Base-by-base conservation (phyloP, 2,797 vertebrate species). In the Rhinatrema bivittatum region DNA sequence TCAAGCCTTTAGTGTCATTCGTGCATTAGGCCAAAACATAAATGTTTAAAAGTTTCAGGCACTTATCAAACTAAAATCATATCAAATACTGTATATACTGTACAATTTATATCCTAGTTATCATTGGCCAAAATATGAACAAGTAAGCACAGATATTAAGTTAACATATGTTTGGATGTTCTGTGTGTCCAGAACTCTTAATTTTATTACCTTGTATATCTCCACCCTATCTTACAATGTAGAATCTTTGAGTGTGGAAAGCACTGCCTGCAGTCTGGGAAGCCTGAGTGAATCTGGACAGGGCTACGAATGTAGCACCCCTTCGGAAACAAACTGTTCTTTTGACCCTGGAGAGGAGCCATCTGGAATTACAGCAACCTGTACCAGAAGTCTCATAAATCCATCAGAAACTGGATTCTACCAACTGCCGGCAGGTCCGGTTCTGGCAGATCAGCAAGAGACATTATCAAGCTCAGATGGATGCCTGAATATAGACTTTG, bases 401-500 rank as follows among this genome's bases (percentile, higher is more conserved):
- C 60, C 75, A 46, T 32, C 62, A 0, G 69, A 70, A 33, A 46
- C 75, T 0, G 79, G 73, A 41, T 81, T 86, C 49, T 89, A 70
- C 17, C 74, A 83, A 29, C 31, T 87, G 0, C 68, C 78, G 0
- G 46, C 76, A 14, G 76, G 51, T 19, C 65, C 76, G 31, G 79
- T 69, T 36, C 56, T 68, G 2, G 42, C 63, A 4, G 74, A 79
- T 40, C 71, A 68, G 42, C 56, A 9, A 31, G 68, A 70, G 26
- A 20, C 40, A 0, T 42, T 78, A 47, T 62, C 54, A 1, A 44
- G 43, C 16, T 51, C 72, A 8, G 56, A 57, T 29, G 62, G 65
- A 2, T 68, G 75, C 33, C 60, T 86, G 56, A 78, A 81, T n/a
- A 58, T 89, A 72, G 88, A 86, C 59, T 81, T 90, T 25, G 33